A percentile compares a stretch with the other conserved stretches of the same genome.
Conservation (phyloP, 2,797 vertebrate genomes). For the Pseudochaenichthys georgianus region DNA sequence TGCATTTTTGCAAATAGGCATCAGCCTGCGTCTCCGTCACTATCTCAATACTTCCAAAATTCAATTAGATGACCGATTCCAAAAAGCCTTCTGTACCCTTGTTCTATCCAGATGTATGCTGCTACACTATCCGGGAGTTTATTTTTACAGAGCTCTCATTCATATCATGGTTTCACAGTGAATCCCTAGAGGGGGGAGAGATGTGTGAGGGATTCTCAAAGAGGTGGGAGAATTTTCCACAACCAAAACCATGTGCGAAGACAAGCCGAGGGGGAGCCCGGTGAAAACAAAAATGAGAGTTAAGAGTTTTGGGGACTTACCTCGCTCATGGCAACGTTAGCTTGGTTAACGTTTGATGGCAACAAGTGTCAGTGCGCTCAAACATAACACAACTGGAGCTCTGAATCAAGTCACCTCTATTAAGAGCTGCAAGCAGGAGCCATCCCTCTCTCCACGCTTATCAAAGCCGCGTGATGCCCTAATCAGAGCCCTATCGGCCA, state of each 20-base stretch:
- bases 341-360: constrained; percentile 22
- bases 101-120: constrained; percentile 33
- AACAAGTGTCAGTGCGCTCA: constrained; percentile 26
- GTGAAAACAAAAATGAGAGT: constrained; percentile 27
- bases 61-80: constrained; percentile 12
- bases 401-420: constrained; percentile 49
- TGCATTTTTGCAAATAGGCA: neutral
- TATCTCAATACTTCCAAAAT: neutral
- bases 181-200: constrained; percentile 71
- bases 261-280: constrained; percentile 41
- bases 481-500: constrained; percentile 68
- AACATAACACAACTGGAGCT: constrained; percentile 52
- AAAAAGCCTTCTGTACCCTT: neutral
- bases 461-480: constrained; percentile 63
- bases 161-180: constrained; percentile 72
- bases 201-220: constrained; percentile 70
- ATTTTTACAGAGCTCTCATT: constrained; percentile 71
- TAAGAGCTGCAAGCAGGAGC: constrained; percentile 45
- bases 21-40: neutral
- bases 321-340: constrained; percentile 67
- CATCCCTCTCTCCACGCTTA: constrained; percentile 52
- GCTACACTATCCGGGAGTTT: constrained; percentile 63
- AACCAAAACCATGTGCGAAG: constrained; percentile 54
- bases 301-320: constrained; percentile 57
- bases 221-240: constrained; percentile 76